Evolutionary conservation across 2,888 invertebrate genomes (phyloP).

Genomic region (Herminia tarsipennalis): DNA sequence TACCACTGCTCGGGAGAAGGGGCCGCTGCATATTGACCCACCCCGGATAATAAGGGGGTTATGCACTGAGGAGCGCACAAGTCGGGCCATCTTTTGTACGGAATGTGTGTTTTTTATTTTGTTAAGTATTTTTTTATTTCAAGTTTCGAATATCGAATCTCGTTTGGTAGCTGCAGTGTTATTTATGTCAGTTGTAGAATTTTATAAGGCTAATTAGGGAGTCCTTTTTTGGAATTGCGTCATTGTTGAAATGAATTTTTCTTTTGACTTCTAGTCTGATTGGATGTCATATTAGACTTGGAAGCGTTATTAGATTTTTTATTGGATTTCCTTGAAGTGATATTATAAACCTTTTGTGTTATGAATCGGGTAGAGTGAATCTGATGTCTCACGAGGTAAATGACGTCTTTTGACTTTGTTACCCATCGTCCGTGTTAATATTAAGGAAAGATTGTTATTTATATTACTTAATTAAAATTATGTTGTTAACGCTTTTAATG

Average conservation of each 20-base stretch:
- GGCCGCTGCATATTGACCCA: slow-evolving; percentile 68
- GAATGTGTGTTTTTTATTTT: slow-evolving; percentile 62
- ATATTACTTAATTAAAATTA: background rate
- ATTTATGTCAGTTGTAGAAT: background rate
- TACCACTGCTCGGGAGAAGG: slow-evolving; percentile 36
- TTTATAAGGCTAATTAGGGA: background rate
- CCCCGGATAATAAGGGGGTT: slow-evolving; percentile 78
- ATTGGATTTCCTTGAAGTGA: slow-evolving; percentile 5
- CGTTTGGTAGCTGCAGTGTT: background rate
- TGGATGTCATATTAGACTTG: slow-evolving; percentile 4
- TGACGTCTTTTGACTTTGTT: background rate
- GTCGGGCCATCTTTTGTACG: slow-evolving; percentile 70
- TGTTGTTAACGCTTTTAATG: no score
- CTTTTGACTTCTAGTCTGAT: slow-evolving; percentile 3
- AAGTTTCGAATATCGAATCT: background rate
- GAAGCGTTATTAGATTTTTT: slow-evolving; percentile 6
- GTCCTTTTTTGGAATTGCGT: background rate
- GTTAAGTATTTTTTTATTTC: slow-evolving; percentile 5
- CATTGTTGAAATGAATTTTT: background rate
- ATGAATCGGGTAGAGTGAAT: background rate
- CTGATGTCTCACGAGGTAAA: background rate
- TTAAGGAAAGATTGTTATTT: background rate
- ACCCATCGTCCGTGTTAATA: background rate
- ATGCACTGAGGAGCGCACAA: slow-evolving; percentile 62
- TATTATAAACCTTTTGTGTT: background rate